Percentiles rank a stretch among this genome's conserved stretches.
Conservation (phyloP, 2,888 invertebrate species). For the Drepanosiphum platanoidis region DNA sequence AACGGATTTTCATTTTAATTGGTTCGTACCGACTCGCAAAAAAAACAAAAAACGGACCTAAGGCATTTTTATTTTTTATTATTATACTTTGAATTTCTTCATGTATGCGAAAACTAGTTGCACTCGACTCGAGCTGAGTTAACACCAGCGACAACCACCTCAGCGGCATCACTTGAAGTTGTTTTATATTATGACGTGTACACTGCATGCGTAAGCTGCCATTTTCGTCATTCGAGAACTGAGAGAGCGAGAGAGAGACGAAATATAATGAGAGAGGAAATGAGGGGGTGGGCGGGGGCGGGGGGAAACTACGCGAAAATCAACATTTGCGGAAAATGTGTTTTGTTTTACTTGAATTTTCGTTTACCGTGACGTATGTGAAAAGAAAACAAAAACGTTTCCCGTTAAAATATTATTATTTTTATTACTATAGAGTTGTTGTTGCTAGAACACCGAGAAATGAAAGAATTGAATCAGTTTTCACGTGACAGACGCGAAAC, state of each 20-base stretch:
- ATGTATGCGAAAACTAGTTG: no score
- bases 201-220: neutral
- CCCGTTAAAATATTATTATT: constrained; percentile 22
- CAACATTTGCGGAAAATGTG: neutral
- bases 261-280: no score
- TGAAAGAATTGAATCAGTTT: constrained; percentile 16
- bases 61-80: no score
- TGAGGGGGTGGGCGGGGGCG: neutral
- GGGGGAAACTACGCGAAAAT: constrained; percentile 8
- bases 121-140: neutral
- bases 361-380: neutral
- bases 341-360: constrained; percentile 8
- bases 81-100: no score
- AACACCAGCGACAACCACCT: neutral
- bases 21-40: no score
- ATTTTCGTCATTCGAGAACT: neutral
- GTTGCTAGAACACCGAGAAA: neutral
- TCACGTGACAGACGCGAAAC: neutral
- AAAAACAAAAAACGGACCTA: no score
- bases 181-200: neutral
- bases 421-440: neutral
- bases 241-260: no score
- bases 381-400: constrained; percentile 37
- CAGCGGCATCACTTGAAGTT: neutral
- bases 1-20: no score